Conservation (phyloP, 2,888 invertebrate genomes). For the Apamea monoglypha region DNA sequence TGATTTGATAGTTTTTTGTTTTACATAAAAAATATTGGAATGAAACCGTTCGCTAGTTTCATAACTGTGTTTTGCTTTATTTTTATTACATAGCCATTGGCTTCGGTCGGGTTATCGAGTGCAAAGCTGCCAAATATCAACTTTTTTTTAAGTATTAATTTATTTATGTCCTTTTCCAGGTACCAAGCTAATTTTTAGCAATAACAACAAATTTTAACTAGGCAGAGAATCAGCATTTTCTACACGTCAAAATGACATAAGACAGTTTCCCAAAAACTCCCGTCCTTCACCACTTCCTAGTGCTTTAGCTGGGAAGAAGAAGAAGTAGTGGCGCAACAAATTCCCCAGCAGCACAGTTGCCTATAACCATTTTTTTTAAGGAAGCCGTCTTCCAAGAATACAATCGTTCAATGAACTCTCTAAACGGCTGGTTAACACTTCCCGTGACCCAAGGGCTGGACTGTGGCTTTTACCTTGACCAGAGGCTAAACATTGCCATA, state of each 20-base stretch:
- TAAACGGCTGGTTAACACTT: no score
- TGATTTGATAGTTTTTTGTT: background rate
- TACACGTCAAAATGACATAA: background rate
- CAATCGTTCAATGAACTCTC: no score
- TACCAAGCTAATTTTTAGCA: background rate
- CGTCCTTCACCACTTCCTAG: no score
- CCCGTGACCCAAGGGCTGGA: no score
- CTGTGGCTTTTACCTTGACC: no score
- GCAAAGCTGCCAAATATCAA: background rate
- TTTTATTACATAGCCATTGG: background rate
- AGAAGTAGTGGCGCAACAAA: no score
- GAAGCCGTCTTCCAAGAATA: background rate
- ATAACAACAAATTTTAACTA: background rate
- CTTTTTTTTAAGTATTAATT: background rate
- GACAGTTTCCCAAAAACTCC: background rate
- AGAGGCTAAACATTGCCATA: no score
- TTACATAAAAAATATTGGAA: background rate
- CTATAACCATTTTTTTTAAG: no score
- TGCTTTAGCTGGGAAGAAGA: no score
- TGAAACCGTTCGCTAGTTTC: background rate
- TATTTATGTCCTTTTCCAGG: background rate
- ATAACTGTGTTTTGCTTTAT: conserved; percentile 30
- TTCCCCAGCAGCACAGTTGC: no score
- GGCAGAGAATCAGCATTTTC: background rate
- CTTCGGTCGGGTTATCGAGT: background rate